Conservation (phyloP, 2,888 invertebrate species). For the Cryptus armator region DNA sequence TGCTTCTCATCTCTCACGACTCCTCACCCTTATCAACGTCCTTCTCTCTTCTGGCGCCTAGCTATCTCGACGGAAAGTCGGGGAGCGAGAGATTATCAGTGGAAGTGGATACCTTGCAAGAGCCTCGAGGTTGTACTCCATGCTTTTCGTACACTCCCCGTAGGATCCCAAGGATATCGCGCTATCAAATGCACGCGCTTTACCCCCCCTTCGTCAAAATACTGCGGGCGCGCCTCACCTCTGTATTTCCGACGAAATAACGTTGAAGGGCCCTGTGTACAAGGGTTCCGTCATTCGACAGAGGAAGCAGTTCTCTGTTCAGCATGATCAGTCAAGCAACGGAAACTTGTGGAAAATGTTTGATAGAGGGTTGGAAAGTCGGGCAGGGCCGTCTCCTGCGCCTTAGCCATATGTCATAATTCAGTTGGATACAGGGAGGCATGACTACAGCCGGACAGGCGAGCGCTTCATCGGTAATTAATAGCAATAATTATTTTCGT, state of each 20-base stretch:
- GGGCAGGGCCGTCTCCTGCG: conserved; percentile 27
- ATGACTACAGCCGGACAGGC: conserved; percentile 23
- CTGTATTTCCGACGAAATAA: conserved; percentile 48
- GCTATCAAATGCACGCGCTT: conserved; percentile 82
- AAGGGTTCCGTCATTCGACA: conserved; percentile 51
- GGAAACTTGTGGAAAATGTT: conserved; percentile 62
- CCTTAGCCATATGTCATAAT: conserved; percentile 26
- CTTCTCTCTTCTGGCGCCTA: conserved; percentile 32
- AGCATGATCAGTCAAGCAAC: conserved; percentile 52
- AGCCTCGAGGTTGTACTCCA: conserved; percentile 52
- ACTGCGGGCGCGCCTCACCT: conserved; percentile 53
- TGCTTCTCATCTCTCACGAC: conserved; percentile 33
- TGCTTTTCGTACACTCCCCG: conserved; percentile 55
- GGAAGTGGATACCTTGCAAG: conserved; percentile 35
- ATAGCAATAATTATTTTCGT: conserved; percentile 69
- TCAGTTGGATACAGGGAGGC: conserved; percentile 21
- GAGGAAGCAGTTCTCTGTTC: background rate
- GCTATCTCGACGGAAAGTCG: conserved; percentile 13
- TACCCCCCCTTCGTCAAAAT: conserved; percentile 68
- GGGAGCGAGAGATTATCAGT: conserved; percentile 42
- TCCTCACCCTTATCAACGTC: conserved; percentile 62
- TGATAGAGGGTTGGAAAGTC: conserved; percentile 59
- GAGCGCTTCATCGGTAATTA: conserved; percentile 68
- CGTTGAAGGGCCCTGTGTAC: conserved; percentile 52
- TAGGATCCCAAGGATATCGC: conserved; percentile 80